Evolutionary conservation across 2,113 vertebrate species (phyloP).

Genomic region (Symphodus melops): DNA sequence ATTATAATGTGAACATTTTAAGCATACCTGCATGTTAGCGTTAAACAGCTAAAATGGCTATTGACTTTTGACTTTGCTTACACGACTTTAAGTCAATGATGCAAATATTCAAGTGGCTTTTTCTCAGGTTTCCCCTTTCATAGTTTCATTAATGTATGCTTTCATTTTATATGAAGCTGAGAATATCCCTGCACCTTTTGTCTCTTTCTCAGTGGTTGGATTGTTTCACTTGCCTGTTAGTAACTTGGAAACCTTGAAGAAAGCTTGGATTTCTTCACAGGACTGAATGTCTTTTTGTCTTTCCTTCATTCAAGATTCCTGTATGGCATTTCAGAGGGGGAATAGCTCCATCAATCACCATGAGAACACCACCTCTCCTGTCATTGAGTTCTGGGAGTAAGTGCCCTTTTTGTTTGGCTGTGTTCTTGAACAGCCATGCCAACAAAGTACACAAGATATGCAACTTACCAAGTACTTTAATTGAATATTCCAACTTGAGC

Average conservation of each 20-base stretch:
- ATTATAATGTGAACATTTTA: background rate
- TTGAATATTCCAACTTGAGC: background rate
- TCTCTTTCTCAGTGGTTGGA: slow-evolving; percentile 34
- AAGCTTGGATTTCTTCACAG: slow-evolving; percentile 69
- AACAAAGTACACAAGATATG: slow-evolving; percentile 50
- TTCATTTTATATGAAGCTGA: slow-evolving; percentile 2
- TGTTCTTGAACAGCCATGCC: slow-evolving; percentile 83
- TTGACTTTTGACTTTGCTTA: background rate
- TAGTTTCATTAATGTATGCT: slow-evolving; percentile 14
- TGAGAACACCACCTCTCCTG: slow-evolving; percentile 82
- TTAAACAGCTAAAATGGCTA: background rate
- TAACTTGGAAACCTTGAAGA: slow-evolving; percentile 71
- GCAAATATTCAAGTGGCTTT: background rate
- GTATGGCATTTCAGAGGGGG: slow-evolving; percentile 82
- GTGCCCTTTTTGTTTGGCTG: slow-evolving; percentile 60
- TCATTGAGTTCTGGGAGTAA: slow-evolving; percentile 88
- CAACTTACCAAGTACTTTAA: background rate
- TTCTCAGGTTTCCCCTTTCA: background rate
- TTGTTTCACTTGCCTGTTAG: slow-evolving; percentile 62
- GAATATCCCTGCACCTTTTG: slow-evolving; percentile 29
- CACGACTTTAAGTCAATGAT: background rate
- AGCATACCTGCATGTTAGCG: background rate
- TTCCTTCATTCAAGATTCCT: slow-evolving; percentile 78
- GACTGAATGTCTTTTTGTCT: slow-evolving; percentile 66
- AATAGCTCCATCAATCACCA: slow-evolving; percentile 77